Base-by-base conservation (phyloP, 1,140 invertebrate species). In the Neocloeon triangulifer region DNA sequence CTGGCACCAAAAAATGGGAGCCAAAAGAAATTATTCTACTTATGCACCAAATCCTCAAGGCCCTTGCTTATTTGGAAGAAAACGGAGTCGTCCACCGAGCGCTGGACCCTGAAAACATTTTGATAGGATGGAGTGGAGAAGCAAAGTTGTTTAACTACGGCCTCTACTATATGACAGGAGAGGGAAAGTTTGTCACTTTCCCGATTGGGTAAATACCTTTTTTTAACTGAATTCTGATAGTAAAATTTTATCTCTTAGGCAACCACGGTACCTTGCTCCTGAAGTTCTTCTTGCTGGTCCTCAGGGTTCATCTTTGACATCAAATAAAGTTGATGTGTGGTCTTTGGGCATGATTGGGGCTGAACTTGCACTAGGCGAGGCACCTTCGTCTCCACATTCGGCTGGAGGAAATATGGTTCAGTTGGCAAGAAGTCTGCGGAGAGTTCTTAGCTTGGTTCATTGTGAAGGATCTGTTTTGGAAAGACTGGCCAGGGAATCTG, bases 141-240 rank as follows among this genome's bases (percentile, higher is more conserved):
- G 69, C 85, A 0, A 86, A 92, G 49, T 46, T 96, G 18, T 84
- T 81, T 42, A 88, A 91, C 53, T 94, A 82, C 63, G 91, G 88
- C 7, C 52, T 92, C 31, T 86, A 78, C 57, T 73, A 82, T 46
- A 89, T 94, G 73, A 92, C 86, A 14, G 71, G 75, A 44, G 56
- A 58, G 47, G 84, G 81, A 27, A 66, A 64, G 41, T 68, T 77
- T 51, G 82, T 95, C 5, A 68, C 76, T 9, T 95, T 95, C 66
- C 88, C 88, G 30, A 73, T 94, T 43, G 81, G 84, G 72, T 85
- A 61, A 57, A 58, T 59, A 33, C 39, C 27, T 25, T 26, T 30
- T 29, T 19, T 20, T 17, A 34, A 35, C 25, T 10, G 4, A 15
- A 16, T 3, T 30, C 12, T 15, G 16, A 22, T 13, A 20, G 14